Evolutionary conservation across 2,888 invertebrate genomes (phyloP).

Genomic region (Epirrita christyi): DNA sequence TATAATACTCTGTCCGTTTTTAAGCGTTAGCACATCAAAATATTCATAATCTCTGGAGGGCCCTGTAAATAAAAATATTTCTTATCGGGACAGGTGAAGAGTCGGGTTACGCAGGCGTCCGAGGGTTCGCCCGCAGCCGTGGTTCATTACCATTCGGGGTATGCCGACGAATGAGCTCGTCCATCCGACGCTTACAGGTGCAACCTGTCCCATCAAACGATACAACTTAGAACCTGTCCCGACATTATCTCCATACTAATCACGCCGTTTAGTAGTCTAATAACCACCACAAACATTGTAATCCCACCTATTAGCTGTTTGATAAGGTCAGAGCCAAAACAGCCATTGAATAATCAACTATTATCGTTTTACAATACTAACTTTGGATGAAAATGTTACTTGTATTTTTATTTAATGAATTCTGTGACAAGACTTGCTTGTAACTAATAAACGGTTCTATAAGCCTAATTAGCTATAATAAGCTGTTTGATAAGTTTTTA

Average conservation of each 20-base stretch:
- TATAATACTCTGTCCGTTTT: constrained; percentile 73
- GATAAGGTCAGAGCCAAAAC: constrained; percentile 41
- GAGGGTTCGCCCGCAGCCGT: constrained; percentile 37
- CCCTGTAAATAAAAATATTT: constrained; percentile 80
- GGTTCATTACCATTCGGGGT: constrained; percentile 73
- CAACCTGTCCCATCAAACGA: constrained; percentile 66
- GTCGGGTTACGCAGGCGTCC: constrained; percentile 68
- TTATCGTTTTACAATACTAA: constrained; percentile 27
- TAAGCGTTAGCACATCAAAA: constrained; percentile 69
- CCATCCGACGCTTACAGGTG: constrained; percentile 62
- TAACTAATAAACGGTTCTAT: constrained; percentile 66
- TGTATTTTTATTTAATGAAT: constrained; percentile 49
- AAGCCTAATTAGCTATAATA: constrained; percentile 68
- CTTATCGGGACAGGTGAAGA: constrained; percentile 77
- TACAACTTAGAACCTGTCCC: constrained; percentile 53
- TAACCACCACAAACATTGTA: constrained; percentile 55
- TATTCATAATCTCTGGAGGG: constrained; percentile 78
- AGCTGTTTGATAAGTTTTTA: constrained; percentile 74
- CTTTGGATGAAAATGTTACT: constrained; percentile 18
- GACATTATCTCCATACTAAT: constrained; percentile 72
- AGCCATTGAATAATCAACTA: constrained; percentile 35
- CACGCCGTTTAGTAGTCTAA: constrained; percentile 62
- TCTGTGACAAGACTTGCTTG: constrained; percentile 50
- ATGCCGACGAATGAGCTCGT: constrained; percentile 73
- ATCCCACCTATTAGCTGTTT: constrained; percentile 37